Evolutionary conservation across 1,140 invertebrate species (phyloP).

Genomic region (Aphaenogaster ashmeadi): DNA sequence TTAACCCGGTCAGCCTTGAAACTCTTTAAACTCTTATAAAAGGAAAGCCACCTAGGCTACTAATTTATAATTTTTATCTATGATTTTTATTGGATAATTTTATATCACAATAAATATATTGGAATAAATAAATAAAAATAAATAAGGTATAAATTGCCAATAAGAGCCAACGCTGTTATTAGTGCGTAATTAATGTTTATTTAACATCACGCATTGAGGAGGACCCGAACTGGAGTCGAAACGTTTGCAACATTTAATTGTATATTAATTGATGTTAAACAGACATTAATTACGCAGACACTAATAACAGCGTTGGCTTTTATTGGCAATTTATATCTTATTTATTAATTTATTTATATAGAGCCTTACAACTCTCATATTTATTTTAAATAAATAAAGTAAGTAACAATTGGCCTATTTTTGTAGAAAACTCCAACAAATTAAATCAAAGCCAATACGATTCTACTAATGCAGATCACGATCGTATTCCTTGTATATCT

Average conservation of each 20-base stretch:
- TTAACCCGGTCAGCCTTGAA: conserved; percentile 27
- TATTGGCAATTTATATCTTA: too few relatives aligned
- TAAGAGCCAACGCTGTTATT: too few relatives aligned
- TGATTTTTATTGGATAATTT: neutral
- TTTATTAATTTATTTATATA: too few relatives aligned
- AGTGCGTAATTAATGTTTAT: too few relatives aligned
- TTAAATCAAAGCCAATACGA: neutral
- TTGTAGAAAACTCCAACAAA: neutral
- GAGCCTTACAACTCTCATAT: too few relatives aligned
- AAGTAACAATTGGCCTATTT: neutral
- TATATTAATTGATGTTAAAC: too few relatives aligned
- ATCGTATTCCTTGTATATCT: neutral
- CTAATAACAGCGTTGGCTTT: too few relatives aligned
- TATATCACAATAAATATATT: neutral
- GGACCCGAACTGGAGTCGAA: too few relatives aligned
- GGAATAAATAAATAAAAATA: neutral
- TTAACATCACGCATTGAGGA: too few relatives aligned
- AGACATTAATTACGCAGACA: too few relatives aligned
- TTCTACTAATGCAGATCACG: neutral
- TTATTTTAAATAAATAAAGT: neutral
- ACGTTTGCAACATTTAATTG: too few relatives aligned
- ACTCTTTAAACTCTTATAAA: neutral
- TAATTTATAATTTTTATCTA: conserved; percentile 2
- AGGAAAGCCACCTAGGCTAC: neutral
- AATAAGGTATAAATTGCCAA: too few relatives aligned